phyloP scores from a whole-genome alignment of 2,888 invertebrate genomes.

The Lapara coniferarum region DNA sequence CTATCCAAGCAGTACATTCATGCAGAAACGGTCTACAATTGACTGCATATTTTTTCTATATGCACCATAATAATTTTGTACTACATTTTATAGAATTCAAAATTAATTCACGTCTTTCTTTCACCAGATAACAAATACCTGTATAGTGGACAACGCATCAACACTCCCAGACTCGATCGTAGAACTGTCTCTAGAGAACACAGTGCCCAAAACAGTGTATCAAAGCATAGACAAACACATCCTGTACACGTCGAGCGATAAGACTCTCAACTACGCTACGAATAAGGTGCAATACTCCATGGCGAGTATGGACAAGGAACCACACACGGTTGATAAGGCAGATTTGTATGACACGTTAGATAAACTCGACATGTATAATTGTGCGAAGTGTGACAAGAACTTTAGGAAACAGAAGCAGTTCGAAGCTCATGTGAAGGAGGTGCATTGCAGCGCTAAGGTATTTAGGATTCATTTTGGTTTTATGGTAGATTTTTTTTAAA shows the following conservation, averaged over 20 bases:
- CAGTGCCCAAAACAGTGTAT: constrained; percentile 75
- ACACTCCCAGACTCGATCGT: constrained; percentile 77
- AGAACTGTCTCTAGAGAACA: constrained; percentile 73
- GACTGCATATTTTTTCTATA: not conserved
- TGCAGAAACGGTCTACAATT: no score
- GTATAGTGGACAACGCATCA: constrained; percentile 74
- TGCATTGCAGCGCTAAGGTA: constrained; percentile 72
- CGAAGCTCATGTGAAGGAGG: constrained; percentile 85
- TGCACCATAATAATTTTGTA: not conserved
- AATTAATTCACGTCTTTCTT: constrained; percentile 20
- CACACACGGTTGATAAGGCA: constrained; percentile 48
- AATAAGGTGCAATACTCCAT: constrained; percentile 72
- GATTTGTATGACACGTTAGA: constrained; percentile 67
- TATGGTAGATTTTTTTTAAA: no score
- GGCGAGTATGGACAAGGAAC: constrained; percentile 66
- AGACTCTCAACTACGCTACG: constrained; percentile 58
- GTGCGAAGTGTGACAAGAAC: constrained; percentile 78
- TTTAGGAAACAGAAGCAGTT: constrained; percentile 86
- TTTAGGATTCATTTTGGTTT: no score
- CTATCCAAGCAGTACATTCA: no score
- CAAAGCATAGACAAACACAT: constrained; percentile 74
- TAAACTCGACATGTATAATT: constrained; percentile 65
- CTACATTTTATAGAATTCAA: no score
- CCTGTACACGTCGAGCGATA: constrained; percentile 67
- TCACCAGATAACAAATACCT: constrained; percentile 72